Conservation (phyloP, 2,888 invertebrate species). For the Prosapia bicincta region DNA sequence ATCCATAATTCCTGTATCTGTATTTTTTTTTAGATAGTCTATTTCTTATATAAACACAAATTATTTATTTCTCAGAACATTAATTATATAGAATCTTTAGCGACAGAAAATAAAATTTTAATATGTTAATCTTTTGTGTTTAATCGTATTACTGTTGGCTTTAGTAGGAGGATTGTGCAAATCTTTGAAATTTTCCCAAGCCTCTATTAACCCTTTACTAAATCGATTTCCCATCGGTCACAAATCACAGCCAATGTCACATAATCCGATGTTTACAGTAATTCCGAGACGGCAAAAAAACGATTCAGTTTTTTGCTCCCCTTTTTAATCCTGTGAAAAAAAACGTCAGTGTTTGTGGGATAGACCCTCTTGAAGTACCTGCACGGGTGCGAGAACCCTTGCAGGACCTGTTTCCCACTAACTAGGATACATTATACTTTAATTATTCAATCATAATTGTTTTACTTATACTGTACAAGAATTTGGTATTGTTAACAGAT, state of each 20-base stretch:
- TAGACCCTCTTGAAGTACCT: not conserved
- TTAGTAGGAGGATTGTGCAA: too few species aligned
- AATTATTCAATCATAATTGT: not conserved
- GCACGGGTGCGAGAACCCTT: not conserved
- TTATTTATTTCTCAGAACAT: too few species aligned
- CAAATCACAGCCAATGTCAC: not conserved
- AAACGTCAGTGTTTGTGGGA: not conserved
- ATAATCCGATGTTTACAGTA: not conserved
- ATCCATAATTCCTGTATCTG: too few species aligned
- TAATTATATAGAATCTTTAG: too few species aligned
- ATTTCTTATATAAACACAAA: too few species aligned
- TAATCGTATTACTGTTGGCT: too few species aligned
- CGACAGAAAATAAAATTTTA: too few species aligned
- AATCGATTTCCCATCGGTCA: not conserved
- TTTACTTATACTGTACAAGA: too few species aligned
- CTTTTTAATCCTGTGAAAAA: not conserved
- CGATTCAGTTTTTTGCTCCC: not conserved
- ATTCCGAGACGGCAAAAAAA: not conserved
- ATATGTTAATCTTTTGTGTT: too few species aligned
- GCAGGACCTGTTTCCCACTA: not conserved
- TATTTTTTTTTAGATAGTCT: too few species aligned
- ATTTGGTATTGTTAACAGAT: too few species aligned
- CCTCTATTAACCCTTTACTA: not conserved
- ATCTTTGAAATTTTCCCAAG: too few species aligned
- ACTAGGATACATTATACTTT: not conserved